Conservation (phyloP, 2,113 vertebrate genomes). For the Thoracochromis brauschi region DNA sequence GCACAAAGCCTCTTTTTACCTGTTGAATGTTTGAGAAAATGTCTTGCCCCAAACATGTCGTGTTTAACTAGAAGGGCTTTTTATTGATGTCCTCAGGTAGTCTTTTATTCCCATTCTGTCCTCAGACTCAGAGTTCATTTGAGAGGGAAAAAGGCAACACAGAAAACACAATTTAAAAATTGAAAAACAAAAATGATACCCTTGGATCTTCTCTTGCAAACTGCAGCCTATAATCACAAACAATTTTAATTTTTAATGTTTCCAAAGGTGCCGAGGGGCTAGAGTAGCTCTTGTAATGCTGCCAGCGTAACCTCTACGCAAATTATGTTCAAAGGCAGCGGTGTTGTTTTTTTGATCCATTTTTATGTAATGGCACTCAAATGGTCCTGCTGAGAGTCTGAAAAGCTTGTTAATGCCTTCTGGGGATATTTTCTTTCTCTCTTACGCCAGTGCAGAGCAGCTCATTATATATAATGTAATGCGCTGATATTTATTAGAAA, state of each 20-base stretch:
- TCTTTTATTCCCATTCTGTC: not conserved
- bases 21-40: not conserved
- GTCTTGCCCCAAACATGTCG: not conserved
- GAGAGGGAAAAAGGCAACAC: not conserved
- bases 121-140: not conserved
- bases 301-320: not conserved
- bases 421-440: not conserved
- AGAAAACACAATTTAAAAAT: not conserved
- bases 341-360: not conserved
- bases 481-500: not conserved
- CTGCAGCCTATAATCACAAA: not conserved
- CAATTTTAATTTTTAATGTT: not conserved
- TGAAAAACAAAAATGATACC: not conserved
- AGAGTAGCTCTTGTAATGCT: not conserved
- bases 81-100: not conserved
- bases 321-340: not conserved
- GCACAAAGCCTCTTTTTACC: not conserved
- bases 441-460: not conserved
- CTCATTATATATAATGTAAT: not conserved
- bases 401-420: not conserved
- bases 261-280: not conserved
- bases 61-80: not conserved
- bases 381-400: not conserved
- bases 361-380: not conserved
- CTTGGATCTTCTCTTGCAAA: not conserved